Evolutionary conservation across 37 sponge, comb jelly and placozoan species (phyloP).

Genomic region (Amphimedon queenslandica): DNA sequence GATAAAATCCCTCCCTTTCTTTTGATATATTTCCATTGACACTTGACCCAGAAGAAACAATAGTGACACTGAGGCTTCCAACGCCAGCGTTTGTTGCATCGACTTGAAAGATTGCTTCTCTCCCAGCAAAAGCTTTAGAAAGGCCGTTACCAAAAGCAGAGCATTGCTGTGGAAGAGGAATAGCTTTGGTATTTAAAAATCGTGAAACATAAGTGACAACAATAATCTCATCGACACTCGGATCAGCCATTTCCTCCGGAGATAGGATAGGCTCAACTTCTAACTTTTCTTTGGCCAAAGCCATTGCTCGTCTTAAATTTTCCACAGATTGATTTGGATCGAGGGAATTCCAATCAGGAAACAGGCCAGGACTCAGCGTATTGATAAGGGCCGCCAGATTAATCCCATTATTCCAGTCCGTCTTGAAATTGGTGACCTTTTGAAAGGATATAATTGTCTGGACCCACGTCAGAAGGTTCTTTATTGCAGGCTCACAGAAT

Average conservation of each 20-base stretch:
- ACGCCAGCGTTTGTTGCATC: conserved; percentile 50
- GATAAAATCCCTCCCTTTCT: conserved; percentile 31
- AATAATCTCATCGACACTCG: conserved; percentile 77
- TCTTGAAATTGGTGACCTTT: conserved; percentile 68
- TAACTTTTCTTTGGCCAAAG: conserved; percentile 54
- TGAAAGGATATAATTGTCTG: conserved; percentile 59
- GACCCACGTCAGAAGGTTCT: conserved; percentile 72
- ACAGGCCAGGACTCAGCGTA: conserved; percentile 46
- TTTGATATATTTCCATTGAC: background rate
- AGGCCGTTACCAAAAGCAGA: conserved; percentile 46
- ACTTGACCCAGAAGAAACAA: conserved; percentile 8
- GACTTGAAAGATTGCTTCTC: conserved; percentile 44
- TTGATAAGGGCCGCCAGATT: conserved; percentile 77
- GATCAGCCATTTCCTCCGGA: conserved; percentile 70
- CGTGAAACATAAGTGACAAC: conserved; percentile 69
- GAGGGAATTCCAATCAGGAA: conserved; percentile 57
- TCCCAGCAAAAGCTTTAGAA: conserved; percentile 54
- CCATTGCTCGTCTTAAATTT: conserved; percentile 64
- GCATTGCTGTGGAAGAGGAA: conserved; percentile 36
- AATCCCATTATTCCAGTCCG: conserved; percentile 85
- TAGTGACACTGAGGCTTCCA: conserved; percentile 58
- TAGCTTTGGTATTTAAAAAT: conserved; percentile 56
- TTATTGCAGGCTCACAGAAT: conserved; percentile 64
- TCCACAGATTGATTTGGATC: conserved; percentile 57
- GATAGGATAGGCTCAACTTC: conserved; percentile 58